These are phyloP conservation scores for Bufotes viridis DNA, from an alignment of 2,797 vertebrate species.

Conservation along the genomic window DNA sequence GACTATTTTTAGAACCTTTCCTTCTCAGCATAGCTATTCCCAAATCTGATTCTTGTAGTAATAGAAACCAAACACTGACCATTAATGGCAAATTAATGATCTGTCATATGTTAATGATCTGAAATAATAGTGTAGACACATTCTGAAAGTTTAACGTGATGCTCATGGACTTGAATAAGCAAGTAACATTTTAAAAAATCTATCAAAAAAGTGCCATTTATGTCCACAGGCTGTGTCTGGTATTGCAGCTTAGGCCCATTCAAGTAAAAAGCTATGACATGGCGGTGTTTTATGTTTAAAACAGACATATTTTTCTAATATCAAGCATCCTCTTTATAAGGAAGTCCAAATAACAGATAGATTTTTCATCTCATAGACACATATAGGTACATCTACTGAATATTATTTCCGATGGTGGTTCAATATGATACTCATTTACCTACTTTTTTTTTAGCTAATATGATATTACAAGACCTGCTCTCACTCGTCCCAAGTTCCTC, in stretches of 20 bases:
- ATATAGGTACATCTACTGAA: not conserved
- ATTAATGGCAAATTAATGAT: not conserved
- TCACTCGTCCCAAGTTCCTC: not conserved
- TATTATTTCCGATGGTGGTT: not conserved
- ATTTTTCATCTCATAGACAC: not conserved
- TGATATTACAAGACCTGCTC: not conserved
- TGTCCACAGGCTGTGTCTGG: not conserved
- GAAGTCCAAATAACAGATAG: not conserved
- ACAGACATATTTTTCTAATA: no score
- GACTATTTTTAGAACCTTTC: not conserved
- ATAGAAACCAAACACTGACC: not conserved
- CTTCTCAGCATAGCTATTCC: no score
- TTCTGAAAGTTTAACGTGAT: not conserved
- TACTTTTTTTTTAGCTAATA: not conserved
- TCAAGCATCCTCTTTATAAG: not conserved
- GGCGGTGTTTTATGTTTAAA: no score
- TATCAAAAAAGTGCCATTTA: not conserved
- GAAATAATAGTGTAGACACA: not conserved
- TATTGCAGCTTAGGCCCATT: not conserved
- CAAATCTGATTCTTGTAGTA: not conserved
- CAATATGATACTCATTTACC: not conserved
- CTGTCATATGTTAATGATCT: not conserved
- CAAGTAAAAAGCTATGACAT: not conserved
- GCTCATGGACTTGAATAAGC: not conserved
- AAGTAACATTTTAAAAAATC: not conserved